These are phyloP conservation scores for Allobates femoralis DNA, from an alignment of 2,797 vertebrate genomes.

Conservation along the genomic window DNA sequence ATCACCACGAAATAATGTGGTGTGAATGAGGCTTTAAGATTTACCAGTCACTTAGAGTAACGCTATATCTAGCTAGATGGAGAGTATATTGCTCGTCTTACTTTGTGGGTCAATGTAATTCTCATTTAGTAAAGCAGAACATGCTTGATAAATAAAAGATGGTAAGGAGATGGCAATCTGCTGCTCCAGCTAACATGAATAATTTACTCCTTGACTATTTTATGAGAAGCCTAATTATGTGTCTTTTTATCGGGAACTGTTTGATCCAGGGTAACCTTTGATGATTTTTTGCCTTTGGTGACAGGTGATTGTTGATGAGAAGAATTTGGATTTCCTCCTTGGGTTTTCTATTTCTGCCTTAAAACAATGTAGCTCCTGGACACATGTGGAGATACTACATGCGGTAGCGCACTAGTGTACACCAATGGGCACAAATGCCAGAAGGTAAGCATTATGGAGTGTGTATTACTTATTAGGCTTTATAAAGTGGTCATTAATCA, in stretches of 20 bases:
- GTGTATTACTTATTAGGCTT: constrained; percentile 35
- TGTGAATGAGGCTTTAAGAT: background rate
- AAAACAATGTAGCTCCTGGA: constrained; percentile 89
- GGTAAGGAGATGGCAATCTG: constrained; percentile 16
- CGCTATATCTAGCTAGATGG: background rate
- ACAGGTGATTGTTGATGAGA: constrained; percentile 90
- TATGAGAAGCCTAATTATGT: constrained; percentile 23
- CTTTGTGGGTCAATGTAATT: background rate
- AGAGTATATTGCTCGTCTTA: background rate
- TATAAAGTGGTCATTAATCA: background rate
- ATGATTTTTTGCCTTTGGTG: constrained; percentile 44
- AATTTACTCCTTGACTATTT: constrained; percentile 33
- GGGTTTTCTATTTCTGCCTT: constrained; percentile 83
- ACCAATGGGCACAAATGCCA: constrained; percentile 91
- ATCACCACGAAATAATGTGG: background rate
- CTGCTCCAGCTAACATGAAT: constrained; percentile 15
- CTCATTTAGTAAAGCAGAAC: background rate
- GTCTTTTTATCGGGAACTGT: background rate
- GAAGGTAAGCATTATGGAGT: constrained; percentile 74
- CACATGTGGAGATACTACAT: constrained; percentile 88
- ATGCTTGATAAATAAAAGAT: constrained; percentile 35
- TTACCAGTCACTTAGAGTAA: too few species aligned
- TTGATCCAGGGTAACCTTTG: constrained; percentile 22
- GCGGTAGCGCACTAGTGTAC: constrained; percentile 91
- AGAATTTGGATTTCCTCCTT: constrained; percentile 83